Evolutionary conservation across 1,140 invertebrate genomes (phyloP).

Genomic region (Tyrophagus putrescentiae): DNA sequence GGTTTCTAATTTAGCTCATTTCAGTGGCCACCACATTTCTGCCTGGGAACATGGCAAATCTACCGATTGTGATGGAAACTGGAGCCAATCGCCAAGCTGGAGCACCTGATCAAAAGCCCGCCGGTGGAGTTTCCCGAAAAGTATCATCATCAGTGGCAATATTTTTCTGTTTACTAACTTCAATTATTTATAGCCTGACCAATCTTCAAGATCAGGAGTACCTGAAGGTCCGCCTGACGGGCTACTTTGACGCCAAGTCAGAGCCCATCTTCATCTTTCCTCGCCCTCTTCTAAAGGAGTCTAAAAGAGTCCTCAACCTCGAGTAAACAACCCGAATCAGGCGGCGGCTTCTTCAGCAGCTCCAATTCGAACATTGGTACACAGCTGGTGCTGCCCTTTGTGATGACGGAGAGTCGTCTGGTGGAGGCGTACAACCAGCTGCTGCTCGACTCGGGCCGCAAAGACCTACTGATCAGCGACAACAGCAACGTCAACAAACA

Average conservation of each 20-base stretch:
- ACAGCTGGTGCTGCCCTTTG: constrained; percentile 40
- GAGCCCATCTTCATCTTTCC: constrained; percentile 62
- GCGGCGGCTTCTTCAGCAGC: constrained; percentile 26
- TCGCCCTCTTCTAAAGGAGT: no score
- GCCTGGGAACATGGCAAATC: constrained; percentile 77
- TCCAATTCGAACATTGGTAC: constrained; percentile 28
- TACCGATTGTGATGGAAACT: constrained; percentile 69
- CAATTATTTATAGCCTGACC: constrained; percentile 18
- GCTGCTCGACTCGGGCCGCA: no score
- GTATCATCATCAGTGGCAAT: constrained; percentile 37
- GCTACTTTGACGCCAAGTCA: constrained; percentile 41
- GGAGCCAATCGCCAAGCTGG: constrained; percentile 53
- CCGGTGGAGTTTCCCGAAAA: constrained; percentile 48
- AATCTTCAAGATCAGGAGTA: constrained; percentile 59
- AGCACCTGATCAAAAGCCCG: constrained; percentile 34
- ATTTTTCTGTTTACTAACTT: constrained; percentile 12
- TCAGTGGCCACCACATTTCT: constrained; percentile 62
- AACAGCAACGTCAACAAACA: no score
- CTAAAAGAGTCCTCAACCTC: no score
- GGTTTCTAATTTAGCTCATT: no score
- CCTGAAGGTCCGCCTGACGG: constrained; percentile 51
- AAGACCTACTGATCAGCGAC: no score
- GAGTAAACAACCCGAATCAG: constrained; percentile 36
- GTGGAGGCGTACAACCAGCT: no score
- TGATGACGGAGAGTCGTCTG: constrained; percentile 57